Evolutionary conservation across 2,888 invertebrate genomes (phyloP).

Genomic region (Catocala nupta): DNA sequence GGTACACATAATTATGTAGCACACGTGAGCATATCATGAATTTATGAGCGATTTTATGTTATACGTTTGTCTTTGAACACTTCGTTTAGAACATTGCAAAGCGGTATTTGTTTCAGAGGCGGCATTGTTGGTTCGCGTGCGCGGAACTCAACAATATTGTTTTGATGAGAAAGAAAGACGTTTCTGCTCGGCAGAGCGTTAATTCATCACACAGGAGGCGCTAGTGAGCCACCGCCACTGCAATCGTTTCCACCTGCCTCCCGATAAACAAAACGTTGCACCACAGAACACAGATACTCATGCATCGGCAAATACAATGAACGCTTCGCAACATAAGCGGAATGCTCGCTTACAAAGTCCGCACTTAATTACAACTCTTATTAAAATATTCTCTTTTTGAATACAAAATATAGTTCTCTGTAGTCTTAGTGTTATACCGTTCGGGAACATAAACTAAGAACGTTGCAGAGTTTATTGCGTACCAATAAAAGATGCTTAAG

Average conservation of each 20-base stretch:
- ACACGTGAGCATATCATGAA: too few species aligned
- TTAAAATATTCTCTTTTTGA: constrained; percentile 6
- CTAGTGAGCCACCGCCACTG: constrained; percentile 50
- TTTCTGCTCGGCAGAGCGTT: constrained; percentile 75
- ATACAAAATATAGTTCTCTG: constrained; percentile 14
- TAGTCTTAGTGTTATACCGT: constrained; percentile 7
- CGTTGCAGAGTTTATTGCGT: constrained; percentile 19
- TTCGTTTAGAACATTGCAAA: constrained; percentile 14
- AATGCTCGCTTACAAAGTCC: constrained; percentile 19
- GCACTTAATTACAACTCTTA: constrained; percentile 10
- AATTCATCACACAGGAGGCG: constrained; percentile 65
- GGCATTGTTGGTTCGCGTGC: constrained; percentile 33
- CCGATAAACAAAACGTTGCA: constrained; percentile 23
- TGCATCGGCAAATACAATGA: constrained; percentile 27
- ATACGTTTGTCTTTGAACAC: constrained; percentile 8
- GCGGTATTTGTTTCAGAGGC: constrained; percentile 26
- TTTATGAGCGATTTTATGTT: neutral
- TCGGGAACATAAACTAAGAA: constrained; percentile 21
- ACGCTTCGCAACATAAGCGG: constrained; percentile 1
- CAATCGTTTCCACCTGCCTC: constrained; percentile 44
- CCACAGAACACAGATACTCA: constrained; percentile 23
- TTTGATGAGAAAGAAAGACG: constrained; percentile 67
- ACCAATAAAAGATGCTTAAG: constrained; percentile 4
- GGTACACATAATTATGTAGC: too few species aligned
- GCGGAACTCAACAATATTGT: constrained; percentile 58